Evolutionary conservation across 2,888 invertebrate species (phyloP).

Genomic region (Scrobipalpa atriplicella): DNA sequence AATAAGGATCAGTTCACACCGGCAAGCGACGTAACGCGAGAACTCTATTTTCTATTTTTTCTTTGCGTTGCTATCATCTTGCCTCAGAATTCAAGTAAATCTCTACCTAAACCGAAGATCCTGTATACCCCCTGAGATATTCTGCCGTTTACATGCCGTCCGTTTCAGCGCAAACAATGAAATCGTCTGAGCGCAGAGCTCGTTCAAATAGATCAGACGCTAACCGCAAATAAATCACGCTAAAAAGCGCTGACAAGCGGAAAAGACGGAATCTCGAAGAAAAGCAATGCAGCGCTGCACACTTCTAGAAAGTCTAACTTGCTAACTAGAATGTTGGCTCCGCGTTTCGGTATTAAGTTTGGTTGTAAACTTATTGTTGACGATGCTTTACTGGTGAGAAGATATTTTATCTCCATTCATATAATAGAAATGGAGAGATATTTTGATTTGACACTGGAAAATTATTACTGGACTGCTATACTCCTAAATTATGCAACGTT

Average conservation of each 20-base stretch:
- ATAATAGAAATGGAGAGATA: not conserved
- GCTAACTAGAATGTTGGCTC: constrained; percentile 4
- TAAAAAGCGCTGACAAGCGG: constrained; percentile 26
- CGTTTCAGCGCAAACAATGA: constrained; percentile 37
- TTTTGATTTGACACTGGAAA: not conserved
- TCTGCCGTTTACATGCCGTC: constrained; percentile 2
- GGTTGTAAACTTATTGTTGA: constrained; percentile 11
- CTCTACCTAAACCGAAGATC: too few species aligned
- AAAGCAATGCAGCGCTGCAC: constrained; percentile 14
- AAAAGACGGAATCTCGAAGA: not conserved
- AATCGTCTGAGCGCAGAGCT: constrained; percentile 33
- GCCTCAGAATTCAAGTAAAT: too few species aligned
- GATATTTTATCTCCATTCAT: not conserved
- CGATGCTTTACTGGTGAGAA: too few species aligned
- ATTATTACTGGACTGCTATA: not conserved
- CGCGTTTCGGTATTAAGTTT: constrained; percentile 10
- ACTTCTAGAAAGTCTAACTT: constrained; percentile 11
- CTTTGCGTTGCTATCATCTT: too few species aligned
- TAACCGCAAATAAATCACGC: constrained; percentile 28
- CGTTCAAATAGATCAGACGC: constrained; percentile 29
- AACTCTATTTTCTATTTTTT: too few species aligned
- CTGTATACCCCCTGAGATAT: not conserved
- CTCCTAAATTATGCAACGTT: too few species aligned
- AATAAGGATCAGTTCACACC: too few species aligned
- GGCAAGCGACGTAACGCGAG: too few species aligned